Evolutionary conservation across 2,113 vertebrate species (phyloP), one percentile per base, ranked within the genome.

Genomic region (Silurus glanis): DNA sequence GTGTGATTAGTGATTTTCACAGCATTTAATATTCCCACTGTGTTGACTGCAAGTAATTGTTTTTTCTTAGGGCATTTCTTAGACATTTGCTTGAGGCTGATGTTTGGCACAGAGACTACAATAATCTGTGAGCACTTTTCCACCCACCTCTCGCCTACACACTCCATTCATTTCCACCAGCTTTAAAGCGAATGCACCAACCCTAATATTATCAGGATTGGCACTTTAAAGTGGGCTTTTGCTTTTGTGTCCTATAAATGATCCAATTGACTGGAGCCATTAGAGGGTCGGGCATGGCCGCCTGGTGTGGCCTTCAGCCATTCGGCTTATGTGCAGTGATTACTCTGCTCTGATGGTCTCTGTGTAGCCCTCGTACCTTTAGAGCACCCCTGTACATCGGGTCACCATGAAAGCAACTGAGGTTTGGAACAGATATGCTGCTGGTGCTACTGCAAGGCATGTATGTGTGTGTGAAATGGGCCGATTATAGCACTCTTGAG

Each of bases 221-320:
- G 81, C 61, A 74, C 28, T 19, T 88, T 88, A 82, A 16, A 45
- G 56, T 75, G 56, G 56, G 55, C 66, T 92, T 66, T 86, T 45
- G 89, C 88, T 90, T 91, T 92, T 93, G 90, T 93, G 91, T 88
- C 90, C 87, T 84, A 89, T 89, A 91, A 92, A 90, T 89, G 90
- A 90, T 86, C 92, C 84, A 66, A 72, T 85, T 89, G 90, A 91
- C 87, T 58, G 37, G 75, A 83, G 91, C 88, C 66, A 71, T 90
- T 83, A 90, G 85, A 89, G 88, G 91, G 88, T 92, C 88, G 91
- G 86, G 58, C 87, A 47, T 71, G 61, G 61, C 64, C 49, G 17
- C 37, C 72, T 61, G 75, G 47, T 72, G 61, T 56, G n/a, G 62
- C 84, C 80, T 66, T 81, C 61, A 87, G 66, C 80, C 58, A 82